Percentiles rank a stretch among this genome's conserved stretches.
Evolutionary conservation across 2,888 invertebrate species (phyloP).

Genomic region (Cheilosia vernalis): DNA sequence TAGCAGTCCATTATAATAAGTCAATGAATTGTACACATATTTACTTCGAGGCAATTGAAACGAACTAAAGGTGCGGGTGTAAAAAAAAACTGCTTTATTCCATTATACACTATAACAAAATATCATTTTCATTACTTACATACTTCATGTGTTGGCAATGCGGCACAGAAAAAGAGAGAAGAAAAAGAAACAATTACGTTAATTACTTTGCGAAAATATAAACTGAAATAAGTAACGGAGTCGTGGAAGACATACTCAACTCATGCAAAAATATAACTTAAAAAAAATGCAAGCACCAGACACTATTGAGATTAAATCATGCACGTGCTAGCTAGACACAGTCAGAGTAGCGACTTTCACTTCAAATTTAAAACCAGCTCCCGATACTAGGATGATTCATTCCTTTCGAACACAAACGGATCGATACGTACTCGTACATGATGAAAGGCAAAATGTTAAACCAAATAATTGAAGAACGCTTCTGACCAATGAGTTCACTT

Average conservation of each 20-base stretch:
- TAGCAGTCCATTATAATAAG: too few relatives aligned
- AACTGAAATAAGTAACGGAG: conserved; percentile 11
- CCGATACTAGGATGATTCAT: conserved; percentile 50
- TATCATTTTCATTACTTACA: conserved; percentile 59
- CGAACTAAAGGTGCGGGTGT: too few relatives aligned
- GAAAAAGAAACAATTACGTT: conserved; percentile 45
- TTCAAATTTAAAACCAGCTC: conserved; percentile 32
- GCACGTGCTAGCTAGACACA: conserved; percentile 16
- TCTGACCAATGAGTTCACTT: conserved; percentile 12
- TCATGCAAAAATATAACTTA: conserved; percentile 54
- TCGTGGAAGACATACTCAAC: conserved; percentile 1
- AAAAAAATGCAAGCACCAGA: conserved; percentile 21
- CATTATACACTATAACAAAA: not conserved
- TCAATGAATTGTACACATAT: too few relatives aligned
- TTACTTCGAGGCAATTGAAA: too few relatives aligned
- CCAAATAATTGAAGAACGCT: conserved; percentile 12
- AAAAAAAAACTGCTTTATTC: too few relatives aligned
- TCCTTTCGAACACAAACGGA: conserved; percentile 22
- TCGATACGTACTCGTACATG: conserved; percentile 13
- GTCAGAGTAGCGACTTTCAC: conserved; percentile 52
- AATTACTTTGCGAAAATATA: conserved; percentile 38
- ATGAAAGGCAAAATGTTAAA: not conserved
- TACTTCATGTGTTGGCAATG: conserved; percentile 50
- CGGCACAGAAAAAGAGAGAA: conserved; percentile 52
- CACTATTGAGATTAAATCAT: conserved; percentile 7